Evolutionary conservation across 2,888 invertebrate species (phyloP).

Genomic region (Drosophila trichaetosa): DNA sequence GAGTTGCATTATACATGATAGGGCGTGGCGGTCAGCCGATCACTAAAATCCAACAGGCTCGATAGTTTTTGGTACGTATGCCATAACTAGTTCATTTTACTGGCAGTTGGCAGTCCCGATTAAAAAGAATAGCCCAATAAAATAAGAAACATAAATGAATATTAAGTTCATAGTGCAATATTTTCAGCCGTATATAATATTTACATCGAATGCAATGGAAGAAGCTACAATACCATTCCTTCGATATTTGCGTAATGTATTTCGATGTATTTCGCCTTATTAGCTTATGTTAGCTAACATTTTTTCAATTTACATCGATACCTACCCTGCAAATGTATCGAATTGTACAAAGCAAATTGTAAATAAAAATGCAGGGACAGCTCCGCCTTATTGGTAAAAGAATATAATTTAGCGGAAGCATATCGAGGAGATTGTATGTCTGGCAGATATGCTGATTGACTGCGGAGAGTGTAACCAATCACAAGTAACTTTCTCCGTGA

Average conservation of each 20-base stretch:
- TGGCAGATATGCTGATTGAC: not conserved
- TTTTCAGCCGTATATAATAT: not conserved
- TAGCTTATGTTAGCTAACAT: not conserved
- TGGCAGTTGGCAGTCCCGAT: slow-evolving; percentile 5
- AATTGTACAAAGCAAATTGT: not conserved
- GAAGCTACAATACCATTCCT: not conserved
- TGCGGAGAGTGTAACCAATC: not conserved
- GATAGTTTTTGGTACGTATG: not conserved
- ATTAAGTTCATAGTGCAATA: not conserved
- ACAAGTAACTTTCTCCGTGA: not conserved
- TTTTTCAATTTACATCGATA: not conserved
- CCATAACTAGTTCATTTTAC: slow-evolving; percentile 4
- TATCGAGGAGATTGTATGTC: not conserved
- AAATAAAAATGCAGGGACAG: not conserved
- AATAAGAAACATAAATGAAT: slow-evolving; percentile 1
- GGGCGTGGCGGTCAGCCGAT: slow-evolving; percentile 39
- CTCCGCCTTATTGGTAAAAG: not conserved
- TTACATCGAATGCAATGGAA: not conserved
- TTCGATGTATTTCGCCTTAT: not conserved
- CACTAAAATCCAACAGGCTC: slow-evolving; percentile 6
- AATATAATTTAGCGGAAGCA: not conserved
- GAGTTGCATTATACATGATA: slow-evolving; percentile 49
- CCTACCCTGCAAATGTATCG: not conserved
- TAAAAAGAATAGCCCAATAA: not conserved
- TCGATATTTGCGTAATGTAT: not conserved